Evolutionary conservation across 2,113 vertebrate genomes (phyloP), one percentile per base, ranked within the genome.

Genomic region (Melanotaenia duboulayi): DNA sequence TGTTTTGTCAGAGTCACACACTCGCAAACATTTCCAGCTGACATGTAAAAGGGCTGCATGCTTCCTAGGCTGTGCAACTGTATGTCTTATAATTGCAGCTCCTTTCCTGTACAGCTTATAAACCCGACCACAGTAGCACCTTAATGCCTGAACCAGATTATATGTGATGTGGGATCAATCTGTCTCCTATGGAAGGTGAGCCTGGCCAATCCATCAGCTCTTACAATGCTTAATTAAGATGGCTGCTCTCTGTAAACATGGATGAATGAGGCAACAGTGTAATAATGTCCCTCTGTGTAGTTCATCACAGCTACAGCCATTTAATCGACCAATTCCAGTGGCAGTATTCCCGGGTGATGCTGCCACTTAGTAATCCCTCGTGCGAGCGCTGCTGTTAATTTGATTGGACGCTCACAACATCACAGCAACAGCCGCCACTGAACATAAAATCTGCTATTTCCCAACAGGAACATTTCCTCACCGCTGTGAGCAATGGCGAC

Each of bases 141-240:
- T 82, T 80, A 57, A 73, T 57, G 72, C 62, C 28, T 50, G 63
- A 61, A 75, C 65, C 58, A 32, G 62, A 46, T 62, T n/a, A 70
- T 55, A 55, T 75, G 77, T 84, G 87, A 91, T 89, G 87, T 73
- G 76, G 85, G 91, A 90, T 92, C 90, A 76, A 90, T 91, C 79
- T 11, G 71, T 86, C 78, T 87, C 71, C 74, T 69, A 72, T 22
- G 51, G 81, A 87, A 72, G 74, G 67, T 28, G 54, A 60, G 75
- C 24, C 58, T 5, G 60, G 59, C 60, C 83, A 72, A 83, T 94
- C 65, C 42, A 85, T 92, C 85, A 89, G 57, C 65, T 59, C 50
- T 79, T 69, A 66, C 64, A 39, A 57, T 39, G 60, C 82, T 72
- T 92, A 90, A 92, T 91, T 90, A 91, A 91, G 90, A 91, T 82